Evolutionary conservation across 2,888 invertebrate genomes (phyloP).

Genomic region (Cephus runcator): DNA sequence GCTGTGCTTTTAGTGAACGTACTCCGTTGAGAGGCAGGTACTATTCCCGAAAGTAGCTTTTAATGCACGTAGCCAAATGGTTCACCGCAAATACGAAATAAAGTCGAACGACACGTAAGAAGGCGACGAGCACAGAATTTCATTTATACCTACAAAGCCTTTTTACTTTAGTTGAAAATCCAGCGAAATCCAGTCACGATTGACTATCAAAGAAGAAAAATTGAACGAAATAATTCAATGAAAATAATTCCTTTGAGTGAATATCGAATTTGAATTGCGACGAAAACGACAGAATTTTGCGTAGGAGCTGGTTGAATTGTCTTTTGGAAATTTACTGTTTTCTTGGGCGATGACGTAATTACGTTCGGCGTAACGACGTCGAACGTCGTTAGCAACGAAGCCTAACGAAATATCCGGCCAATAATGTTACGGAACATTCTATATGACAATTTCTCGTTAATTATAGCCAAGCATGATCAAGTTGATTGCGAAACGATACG

Average conservation of each 20-base stretch:
- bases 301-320: not conserved
- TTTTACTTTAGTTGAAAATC: not conserved
- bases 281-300: not conserved
- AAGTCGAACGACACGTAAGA: not conserved
- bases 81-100: not conserved
- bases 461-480: not conserved
- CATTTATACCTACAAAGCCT: not conserved
- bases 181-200: no score
- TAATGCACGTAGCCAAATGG: not conserved
- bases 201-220: not conserved
- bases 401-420: not conserved
- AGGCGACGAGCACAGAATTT: not conserved
- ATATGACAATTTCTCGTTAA: not conserved
- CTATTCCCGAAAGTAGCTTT: not conserved
- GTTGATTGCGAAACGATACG: not conserved
- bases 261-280: not conserved
- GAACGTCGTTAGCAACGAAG: not conserved
- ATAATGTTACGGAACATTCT: not conserved
- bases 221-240: not conserved
- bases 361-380: not conserved
- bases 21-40: conserved; percentile 39
- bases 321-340: not conserved
- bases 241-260: not conserved
- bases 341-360: not conserved
- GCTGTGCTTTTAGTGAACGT: conserved; percentile 42